Percentiles rank a stretch among this genome's conserved stretches.
Conservation (phyloP, 2,797 vertebrate genomes). For the Pseudochirops cupreus region DNA sequence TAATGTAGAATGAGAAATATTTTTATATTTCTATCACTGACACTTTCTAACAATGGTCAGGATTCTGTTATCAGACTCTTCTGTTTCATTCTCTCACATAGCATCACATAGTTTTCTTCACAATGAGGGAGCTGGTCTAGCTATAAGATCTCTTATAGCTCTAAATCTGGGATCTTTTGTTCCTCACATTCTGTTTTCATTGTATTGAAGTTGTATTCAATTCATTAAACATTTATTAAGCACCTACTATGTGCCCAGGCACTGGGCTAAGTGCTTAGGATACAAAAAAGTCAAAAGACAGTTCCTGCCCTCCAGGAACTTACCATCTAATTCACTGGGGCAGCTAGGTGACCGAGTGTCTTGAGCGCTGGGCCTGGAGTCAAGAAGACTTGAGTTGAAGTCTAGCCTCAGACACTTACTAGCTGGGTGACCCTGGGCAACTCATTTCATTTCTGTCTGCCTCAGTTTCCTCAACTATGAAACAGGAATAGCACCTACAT, state of each 20-base stretch:
- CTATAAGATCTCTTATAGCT: neutral
- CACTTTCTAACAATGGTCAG: neutral
- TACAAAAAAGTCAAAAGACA: neutral
- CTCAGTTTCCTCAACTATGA: neutral
- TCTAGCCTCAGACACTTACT: neutral
- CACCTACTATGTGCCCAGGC: neutral
- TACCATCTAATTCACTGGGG: neutral
- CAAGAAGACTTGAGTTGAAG: neutral
- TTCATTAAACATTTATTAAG: neutral
- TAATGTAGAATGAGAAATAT: constrained; percentile 11
- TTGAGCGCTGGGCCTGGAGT: neutral
- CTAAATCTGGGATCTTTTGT: neutral
- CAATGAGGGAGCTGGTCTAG: neutral
- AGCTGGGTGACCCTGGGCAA: neutral
- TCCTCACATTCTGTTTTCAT: neutral
- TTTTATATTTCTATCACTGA: neutral
- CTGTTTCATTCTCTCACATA: neutral
- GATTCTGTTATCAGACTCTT: neutral
- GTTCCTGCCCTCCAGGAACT: neutral
- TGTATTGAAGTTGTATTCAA: neutral
- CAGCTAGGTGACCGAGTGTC: neutral
- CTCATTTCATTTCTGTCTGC: neutral
- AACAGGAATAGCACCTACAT: neutral
- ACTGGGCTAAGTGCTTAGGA: neutral
- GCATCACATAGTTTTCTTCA: neutral